Percentiles rank a stretch among this genome's conserved stretches.
phyloP scores from a whole-genome alignment of 2,888 invertebrate species.

The Ennomos quercinarius region DNA sequence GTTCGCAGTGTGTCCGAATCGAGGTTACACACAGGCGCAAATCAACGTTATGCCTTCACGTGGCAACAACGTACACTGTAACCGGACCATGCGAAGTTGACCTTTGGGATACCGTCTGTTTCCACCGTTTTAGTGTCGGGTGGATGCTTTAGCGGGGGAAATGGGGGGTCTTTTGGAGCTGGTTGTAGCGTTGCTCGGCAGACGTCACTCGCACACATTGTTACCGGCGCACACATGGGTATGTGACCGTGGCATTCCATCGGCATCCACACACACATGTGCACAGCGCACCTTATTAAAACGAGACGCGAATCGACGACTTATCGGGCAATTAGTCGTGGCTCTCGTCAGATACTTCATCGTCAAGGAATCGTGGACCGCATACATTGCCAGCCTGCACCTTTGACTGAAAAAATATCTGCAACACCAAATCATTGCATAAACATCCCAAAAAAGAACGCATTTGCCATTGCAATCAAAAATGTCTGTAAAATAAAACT shows the following conservation, averaged over 20 bases:
- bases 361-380: constrained; percentile 59
- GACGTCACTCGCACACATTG: constrained; percentile 80
- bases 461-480: background rate
- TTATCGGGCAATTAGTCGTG: constrained; percentile 85
- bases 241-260: constrained; percentile 83
- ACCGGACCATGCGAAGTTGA: constrained; percentile 57
- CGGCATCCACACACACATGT: constrained; percentile 77
- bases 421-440: background rate
- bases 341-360: constrained; percentile 72
- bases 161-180: constrained; percentile 53
- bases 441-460: too few species aligned
- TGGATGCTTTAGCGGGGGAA: constrained; percentile 52
- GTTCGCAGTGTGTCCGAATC: constrained; percentile 78
- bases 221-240: constrained; percentile 57
- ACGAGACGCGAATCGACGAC: constrained; percentile 85
- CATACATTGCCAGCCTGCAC: constrained; percentile 65
- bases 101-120: constrained; percentile 62
- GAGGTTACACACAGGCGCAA: constrained; percentile 80
- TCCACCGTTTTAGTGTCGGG: constrained; percentile 51
- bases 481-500: background rate
- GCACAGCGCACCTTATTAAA: constrained; percentile 83
- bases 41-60: constrained; percentile 73
- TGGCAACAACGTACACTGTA: constrained; percentile 76
- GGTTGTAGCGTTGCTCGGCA: constrained; percentile 73
- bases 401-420: constrained; percentile 30